Evolutionary conservation across 2,113 vertebrate species (phyloP).

Genomic region (Eulemur macaco): DNA sequence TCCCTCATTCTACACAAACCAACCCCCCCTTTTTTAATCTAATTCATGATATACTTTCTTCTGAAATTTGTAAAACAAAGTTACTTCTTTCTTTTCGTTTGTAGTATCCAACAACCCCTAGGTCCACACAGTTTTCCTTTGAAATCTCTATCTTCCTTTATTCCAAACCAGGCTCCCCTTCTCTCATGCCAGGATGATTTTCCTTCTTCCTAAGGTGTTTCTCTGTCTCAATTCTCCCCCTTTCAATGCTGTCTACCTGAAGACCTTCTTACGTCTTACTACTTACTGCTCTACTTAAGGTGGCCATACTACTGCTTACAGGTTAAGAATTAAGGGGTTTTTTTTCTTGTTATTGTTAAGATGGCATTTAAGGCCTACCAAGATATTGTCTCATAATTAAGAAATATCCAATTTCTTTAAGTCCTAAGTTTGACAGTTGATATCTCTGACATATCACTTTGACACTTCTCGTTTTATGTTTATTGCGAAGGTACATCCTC

Average conservation of each 20-base stretch:
- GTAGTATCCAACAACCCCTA: neutral
- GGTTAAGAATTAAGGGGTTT: neutral
- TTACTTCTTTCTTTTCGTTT: neutral
- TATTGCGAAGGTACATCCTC: too few relatives aligned
- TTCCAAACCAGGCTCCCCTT: neutral
- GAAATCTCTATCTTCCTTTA: neutral
- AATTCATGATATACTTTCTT: neutral
- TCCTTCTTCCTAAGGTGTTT: neutral
- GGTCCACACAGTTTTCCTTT: neutral
- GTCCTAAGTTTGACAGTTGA: too few relatives aligned
- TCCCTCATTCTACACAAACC: neutral
- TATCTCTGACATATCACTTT: too few relatives aligned
- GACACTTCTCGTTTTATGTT: too few relatives aligned
- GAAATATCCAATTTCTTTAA: too few relatives aligned
- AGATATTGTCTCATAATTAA: neutral
- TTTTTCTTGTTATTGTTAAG: neutral
- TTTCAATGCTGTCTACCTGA: neutral
- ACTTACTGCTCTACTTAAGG: neutral
- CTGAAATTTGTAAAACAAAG: neutral
- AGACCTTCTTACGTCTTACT: neutral
- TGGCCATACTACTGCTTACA: neutral
- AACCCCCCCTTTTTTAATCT: neutral
- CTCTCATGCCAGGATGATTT: neutral
- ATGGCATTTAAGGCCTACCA: neutral
- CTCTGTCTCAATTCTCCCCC: neutral